Conservation (phyloP, 2,797 vertebrate genomes). For the Tragopan temminckii region DNA sequence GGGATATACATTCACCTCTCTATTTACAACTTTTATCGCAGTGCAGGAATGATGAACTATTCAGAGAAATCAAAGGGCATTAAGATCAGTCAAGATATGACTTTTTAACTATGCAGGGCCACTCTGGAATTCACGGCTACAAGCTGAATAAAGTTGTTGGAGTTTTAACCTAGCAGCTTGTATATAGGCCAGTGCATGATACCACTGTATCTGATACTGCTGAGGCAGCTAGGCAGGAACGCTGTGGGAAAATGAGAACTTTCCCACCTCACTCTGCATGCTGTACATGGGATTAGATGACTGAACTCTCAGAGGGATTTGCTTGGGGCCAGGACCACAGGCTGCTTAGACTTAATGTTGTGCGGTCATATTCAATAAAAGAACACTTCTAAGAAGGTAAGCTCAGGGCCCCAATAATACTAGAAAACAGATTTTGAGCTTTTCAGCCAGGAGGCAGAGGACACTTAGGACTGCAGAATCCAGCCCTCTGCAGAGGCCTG, state of each 20-base stretch:
- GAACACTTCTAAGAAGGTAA: neutral
- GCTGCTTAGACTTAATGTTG: neutral
- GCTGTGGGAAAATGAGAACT: neutral
- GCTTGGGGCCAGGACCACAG: neutral
- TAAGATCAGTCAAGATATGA: neutral
- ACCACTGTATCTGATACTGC: neutral
- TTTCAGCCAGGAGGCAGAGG: neutral
- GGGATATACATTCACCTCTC: neutral
- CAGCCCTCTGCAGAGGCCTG: neutral
- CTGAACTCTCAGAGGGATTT: neutral
- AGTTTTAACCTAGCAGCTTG: neutral
- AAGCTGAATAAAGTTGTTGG: neutral
- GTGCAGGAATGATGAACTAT: neutral
- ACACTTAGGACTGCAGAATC: neutral
- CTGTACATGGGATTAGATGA: neutral
- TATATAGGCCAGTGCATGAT: neutral
- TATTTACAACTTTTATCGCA: neutral
- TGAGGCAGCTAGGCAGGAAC: accelerated
- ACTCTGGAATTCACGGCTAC: neutral
- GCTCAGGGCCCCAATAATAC: neutral
- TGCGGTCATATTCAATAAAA: neutral
- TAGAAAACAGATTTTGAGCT: neutral
- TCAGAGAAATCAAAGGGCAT: neutral
- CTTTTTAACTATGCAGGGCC: neutral
- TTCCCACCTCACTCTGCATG: neutral